phyloP scores from a whole-genome alignment of 2,888 invertebrate genomes.

The Epistrophe grossulariae region DNA sequence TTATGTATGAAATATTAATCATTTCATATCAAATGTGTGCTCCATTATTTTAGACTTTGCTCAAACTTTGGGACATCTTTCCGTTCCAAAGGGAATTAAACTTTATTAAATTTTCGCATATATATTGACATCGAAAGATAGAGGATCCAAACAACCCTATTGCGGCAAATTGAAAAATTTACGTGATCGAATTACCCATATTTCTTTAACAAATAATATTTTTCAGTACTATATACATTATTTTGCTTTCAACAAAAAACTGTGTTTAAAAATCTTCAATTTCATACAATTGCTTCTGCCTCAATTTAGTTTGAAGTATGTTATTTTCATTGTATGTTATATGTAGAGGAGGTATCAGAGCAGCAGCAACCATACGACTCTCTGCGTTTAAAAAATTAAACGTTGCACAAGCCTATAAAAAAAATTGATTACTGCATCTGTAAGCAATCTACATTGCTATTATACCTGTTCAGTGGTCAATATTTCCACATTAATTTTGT shows the following conservation, averaged over 20 bases:
- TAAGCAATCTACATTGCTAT: not conserved
- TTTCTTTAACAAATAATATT: not conserved
- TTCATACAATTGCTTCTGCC: slow-evolving; percentile 85
- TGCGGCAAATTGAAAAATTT: no score
- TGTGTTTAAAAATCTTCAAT: slow-evolving; percentile 53
- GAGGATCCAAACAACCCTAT: no score
- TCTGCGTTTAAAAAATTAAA: slow-evolving; percentile 97
- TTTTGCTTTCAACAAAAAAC: not conserved
- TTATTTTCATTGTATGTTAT: slow-evolving; percentile 86
- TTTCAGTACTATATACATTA: not conserved
- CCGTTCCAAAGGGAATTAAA: no score
- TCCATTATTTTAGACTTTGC: no score
- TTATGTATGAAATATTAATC: no score
- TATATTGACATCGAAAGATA: no score
- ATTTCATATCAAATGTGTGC: no score
- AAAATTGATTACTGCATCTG: not conserved
- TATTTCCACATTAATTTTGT: slow-evolving; percentile 90
- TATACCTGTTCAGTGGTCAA: slow-evolving; percentile 89
- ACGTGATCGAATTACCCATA: not conserved
- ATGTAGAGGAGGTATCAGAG: slow-evolving; percentile 88
- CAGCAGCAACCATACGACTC: slow-evolving; percentile 87
- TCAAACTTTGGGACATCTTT: no score
- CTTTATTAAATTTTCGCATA: no score
- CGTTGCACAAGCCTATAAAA: slow-evolving; percentile 89
- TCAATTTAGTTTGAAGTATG: slow-evolving; percentile 85